phyloP scores from a whole-genome alignment of 2,113 vertebrate species.

The Sprattus sprattus region DNA sequence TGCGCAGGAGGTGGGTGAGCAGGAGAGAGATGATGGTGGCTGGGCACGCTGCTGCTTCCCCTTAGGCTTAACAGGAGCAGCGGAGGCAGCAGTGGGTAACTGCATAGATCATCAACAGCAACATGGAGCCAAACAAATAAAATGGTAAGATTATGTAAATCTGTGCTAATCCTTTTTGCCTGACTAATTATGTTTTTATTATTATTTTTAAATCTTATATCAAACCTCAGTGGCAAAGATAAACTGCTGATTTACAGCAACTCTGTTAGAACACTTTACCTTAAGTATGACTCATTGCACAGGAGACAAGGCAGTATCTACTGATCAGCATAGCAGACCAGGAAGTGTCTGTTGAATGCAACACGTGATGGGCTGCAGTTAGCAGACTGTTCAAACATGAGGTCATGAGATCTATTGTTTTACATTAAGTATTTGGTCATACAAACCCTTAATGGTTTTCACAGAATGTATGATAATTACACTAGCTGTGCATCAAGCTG shows the following conservation, averaged over 20 bases:
- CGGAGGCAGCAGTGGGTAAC: constrained; percentile 22
- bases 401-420: neutral
- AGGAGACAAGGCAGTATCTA: neutral
- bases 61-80: neutral
- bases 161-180: neutral
- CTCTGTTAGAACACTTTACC: neutral
- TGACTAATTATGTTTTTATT: neutral
- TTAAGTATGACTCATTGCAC: neutral
- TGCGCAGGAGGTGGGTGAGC: constrained; percentile 3
- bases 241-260: neutral
- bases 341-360: neutral
- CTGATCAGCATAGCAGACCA: neutral
- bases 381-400: neutral
- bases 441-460: neutral
- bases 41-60: constrained; percentile 28
- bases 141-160: constrained; percentile 69
- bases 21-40: constrained; percentile 22
- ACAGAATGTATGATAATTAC: neutral
- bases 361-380: neutral
- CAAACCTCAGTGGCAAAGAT: neutral
- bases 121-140: constrained; percentile 70
- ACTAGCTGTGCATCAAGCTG: neutral
- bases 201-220: neutral
- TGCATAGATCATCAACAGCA: neutral
- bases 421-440: neutral